Percentiles rank a stretch among this genome's conserved stretches.
phyloP scores from a whole-genome alignment of 2,888 invertebrate species.

The Amphipyra berbera region DNA sequence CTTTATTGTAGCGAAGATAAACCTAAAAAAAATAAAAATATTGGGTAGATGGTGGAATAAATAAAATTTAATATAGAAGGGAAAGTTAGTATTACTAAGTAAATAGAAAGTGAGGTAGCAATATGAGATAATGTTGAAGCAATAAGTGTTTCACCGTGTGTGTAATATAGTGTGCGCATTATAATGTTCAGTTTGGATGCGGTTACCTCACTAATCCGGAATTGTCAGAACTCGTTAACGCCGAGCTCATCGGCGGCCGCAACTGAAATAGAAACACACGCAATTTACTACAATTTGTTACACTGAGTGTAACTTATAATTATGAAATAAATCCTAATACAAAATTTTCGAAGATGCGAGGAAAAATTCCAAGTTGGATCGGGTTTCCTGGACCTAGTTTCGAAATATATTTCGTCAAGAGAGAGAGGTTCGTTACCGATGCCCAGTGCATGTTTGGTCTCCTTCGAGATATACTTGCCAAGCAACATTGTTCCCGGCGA shows the following conservation, averaged over 20 bases:
- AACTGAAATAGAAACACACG: constrained; percentile 76
- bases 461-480: too few relatives aligned
- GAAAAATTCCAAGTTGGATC: too few relatives aligned
- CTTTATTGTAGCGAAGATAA: constrained; percentile 84
- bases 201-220: constrained; percentile 89
- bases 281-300: constrained; percentile 7
- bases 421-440: too few relatives aligned
- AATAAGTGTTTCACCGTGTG: constrained; percentile 50
- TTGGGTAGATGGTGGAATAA: constrained; percentile 49
- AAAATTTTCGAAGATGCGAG: too few relatives aligned
- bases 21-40: constrained; percentile 84
- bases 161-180: constrained; percentile 39
- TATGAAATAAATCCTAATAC: too few relatives aligned
- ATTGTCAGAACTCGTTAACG: constrained; percentile 88
- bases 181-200: constrained; percentile 44
- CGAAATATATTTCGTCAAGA: too few relatives aligned
- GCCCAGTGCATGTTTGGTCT: too few relatives aligned
- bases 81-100: constrained; percentile 41
- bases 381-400: too few relatives aligned
- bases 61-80: constrained; percentile 45
- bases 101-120: constrained; percentile 51
- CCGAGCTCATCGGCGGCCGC: constrained; percentile 86
- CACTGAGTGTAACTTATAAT: not conserved
- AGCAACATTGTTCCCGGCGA: too few relatives aligned
- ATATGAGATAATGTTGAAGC: constrained; percentile 50